Percentiles rank a stretch among this genome's conserved stretches.
phyloP scores from a whole-genome alignment of 2,888 invertebrate genomes.

The Pterostichus niger region DNA sequence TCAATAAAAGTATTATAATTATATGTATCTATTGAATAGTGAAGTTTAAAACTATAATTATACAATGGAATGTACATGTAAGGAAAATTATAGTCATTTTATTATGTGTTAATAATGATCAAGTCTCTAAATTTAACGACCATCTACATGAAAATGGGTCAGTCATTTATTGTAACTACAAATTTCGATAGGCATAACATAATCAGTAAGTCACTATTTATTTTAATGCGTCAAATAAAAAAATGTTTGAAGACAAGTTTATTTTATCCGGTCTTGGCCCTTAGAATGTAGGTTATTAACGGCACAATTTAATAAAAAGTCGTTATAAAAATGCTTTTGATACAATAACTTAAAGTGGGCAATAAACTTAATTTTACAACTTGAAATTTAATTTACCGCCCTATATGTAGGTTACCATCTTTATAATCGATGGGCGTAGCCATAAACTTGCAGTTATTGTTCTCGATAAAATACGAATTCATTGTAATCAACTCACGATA shows the following conservation, averaged over 20 bases:
- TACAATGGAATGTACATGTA: conserved; percentile 27
- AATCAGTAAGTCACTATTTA: conserved; percentile 35
- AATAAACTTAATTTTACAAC: conserved; percentile 63
- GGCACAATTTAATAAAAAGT: conserved; percentile 58
- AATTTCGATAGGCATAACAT: conserved; percentile 39
- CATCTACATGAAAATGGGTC: conserved; percentile 15
- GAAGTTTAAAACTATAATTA: conserved; percentile 38
- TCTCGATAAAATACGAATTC: conserved; percentile 12
- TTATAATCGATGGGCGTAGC: conserved; percentile 33
- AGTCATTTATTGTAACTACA: conserved; percentile 28
- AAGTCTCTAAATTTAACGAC: conserved; percentile 36
- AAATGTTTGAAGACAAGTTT: background rate
- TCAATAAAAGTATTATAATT: conserved; percentile 30
- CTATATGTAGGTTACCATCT: conserved; percentile 56
- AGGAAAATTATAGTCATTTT: conserved; percentile 40
- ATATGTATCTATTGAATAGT: conserved; percentile 36
- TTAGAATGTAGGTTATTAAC: conserved; percentile 59
- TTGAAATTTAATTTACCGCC: conserved; percentile 51
- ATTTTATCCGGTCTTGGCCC: conserved; percentile 16
- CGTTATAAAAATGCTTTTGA: conserved; percentile 54
- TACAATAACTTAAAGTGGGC: conserved; percentile 54
- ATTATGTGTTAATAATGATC: conserved; percentile 49
- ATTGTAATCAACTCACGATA: background rate
- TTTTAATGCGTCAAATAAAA: conserved; percentile 21
- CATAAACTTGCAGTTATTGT: conserved; percentile 19